phyloP scores from a whole-genome alignment of 2,797 vertebrate genomes.

The Dermochelys coriacea region DNA sequence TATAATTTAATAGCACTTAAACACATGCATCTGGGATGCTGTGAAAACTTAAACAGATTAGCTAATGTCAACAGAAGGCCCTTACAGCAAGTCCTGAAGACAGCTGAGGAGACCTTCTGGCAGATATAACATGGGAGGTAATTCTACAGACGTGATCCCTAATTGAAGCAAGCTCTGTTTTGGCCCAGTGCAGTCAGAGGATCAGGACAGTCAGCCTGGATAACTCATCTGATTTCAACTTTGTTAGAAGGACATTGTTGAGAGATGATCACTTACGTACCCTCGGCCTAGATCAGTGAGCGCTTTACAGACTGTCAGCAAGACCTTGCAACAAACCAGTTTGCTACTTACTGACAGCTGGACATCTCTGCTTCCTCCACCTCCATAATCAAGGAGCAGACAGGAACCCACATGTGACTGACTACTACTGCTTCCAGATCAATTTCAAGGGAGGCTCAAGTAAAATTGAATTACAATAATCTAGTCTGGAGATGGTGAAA shows the following conservation, averaged over 20 bases:
- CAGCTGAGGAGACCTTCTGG: not conserved
- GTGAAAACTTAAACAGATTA: not conserved
- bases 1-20: not conserved
- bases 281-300: not conserved
- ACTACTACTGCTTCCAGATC: not conserved
- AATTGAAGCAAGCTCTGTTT: not conserved
- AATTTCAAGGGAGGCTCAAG: not conserved
- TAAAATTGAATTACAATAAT: not conserved
- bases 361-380: not conserved
- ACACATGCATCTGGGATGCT: not conserved
- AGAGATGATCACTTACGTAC: not conserved
- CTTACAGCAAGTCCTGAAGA: not conserved
- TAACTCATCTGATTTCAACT: not conserved
- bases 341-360: not conserved
- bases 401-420: not conserved
- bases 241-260: not conserved
- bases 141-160: not conserved
- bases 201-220: not conserved
- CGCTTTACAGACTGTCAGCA: constrained; percentile 14
- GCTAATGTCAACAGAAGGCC: not conserved
- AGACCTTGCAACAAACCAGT: not conserved
- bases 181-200: not conserved
- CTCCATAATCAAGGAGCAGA: not conserved
- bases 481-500: not conserved
- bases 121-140: not conserved